Conservation (phyloP, 2,113 vertebrate genomes). For the Pampusana beccarii region DNA sequence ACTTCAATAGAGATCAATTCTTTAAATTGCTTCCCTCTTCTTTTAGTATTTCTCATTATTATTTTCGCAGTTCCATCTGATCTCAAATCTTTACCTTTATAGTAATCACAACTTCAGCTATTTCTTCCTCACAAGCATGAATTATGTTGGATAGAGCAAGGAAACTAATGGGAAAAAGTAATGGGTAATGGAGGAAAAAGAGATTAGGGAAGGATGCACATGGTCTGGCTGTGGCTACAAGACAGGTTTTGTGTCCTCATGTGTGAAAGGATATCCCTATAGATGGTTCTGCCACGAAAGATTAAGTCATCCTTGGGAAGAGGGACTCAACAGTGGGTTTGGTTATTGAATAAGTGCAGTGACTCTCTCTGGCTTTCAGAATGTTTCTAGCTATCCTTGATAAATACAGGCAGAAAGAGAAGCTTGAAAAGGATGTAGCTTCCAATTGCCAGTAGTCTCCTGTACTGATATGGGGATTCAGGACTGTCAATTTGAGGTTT, state of each 20-base stretch:
- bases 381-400: background rate
- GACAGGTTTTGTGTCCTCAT: background rate
- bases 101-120: background rate
- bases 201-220: background rate
- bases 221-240: background rate
- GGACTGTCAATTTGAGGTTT: background rate
- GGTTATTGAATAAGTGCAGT: background rate
- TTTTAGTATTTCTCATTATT: background rate
- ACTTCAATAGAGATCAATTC: background rate
- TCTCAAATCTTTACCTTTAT: background rate
- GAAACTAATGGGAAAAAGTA: background rate
- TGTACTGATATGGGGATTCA: background rate
- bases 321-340: background rate
- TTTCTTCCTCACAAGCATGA: background rate
- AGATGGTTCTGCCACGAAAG: slow-evolving; percentile 21
- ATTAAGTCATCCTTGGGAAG: background rate
- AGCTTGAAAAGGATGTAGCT: background rate
- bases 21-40: background rate
- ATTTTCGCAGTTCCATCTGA: background rate
- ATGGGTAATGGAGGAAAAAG: fast-evolving
- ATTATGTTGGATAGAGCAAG: background rate
- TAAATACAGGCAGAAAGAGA: background rate
- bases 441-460: background rate
- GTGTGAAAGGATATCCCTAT: slow-evolving; percentile 17
- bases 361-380: background rate